These are phyloP conservation scores for Electrona antarctica DNA, from an alignment of 2,113 vertebrate genomes.

Conservation along the genomic window DNA sequence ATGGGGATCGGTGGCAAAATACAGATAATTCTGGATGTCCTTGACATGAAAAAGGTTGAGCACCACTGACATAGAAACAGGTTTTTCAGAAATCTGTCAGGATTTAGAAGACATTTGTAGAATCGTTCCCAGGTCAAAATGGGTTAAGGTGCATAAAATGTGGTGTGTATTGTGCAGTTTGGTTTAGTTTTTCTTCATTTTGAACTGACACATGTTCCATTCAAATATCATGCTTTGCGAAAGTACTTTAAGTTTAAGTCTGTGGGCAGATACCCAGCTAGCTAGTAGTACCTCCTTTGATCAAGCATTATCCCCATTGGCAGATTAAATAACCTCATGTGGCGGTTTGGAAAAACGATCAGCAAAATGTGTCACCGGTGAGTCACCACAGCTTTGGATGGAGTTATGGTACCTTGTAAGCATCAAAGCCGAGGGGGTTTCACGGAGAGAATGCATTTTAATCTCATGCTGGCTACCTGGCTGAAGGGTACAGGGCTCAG, in stretches of 20 bases:
- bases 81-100: no score
- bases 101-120: no score
- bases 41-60: no score
- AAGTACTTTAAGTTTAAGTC: background rate
- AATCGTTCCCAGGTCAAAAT: no score
- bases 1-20: no score
- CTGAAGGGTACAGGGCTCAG: background rate
- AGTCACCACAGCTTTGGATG: background rate
- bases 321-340: background rate
- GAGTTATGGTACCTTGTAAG: conserved; percentile 1
- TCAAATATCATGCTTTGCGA: no score
- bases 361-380: conserved; percentile 1
- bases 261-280: background rate
- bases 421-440: conserved; percentile 4
- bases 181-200: no score
- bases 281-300: background rate
- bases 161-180: no score
- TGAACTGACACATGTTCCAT: no score
- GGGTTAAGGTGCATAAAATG: no score
- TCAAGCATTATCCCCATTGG: background rate
- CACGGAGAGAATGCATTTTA: conserved; percentile 4
- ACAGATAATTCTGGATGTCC: no score
- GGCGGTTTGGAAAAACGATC: background rate
- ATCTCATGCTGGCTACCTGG: conserved; percentile 25
- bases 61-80: no score